A percentile compares a stretch with the other conserved stretches of the same genome.
Conservation (phyloP, 2,888 invertebrate genomes). For the Leucozona laternaria region DNA sequence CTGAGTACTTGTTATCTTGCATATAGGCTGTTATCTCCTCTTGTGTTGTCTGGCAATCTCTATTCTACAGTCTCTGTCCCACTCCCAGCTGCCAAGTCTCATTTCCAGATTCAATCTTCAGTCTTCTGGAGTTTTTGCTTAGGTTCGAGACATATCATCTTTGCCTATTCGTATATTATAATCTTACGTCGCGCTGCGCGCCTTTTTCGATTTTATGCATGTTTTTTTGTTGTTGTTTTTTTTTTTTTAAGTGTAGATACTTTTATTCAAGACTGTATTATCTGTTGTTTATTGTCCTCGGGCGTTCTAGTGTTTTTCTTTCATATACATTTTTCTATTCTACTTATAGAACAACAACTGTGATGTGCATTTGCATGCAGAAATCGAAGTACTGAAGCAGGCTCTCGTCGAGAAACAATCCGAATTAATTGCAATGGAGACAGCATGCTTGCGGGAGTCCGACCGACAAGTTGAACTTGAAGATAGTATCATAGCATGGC, state of each 20-base stretch:
- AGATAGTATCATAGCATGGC: conserved; percentile 93
- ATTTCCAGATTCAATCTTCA: conserved; percentile 41
- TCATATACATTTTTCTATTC: conserved; percentile 51
- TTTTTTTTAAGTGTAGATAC: conserved; percentile 21
- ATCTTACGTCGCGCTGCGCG: not conserved
- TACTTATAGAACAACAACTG: conserved; percentile 78
- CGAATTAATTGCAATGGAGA: conserved; percentile 94
- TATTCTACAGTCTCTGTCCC: conserved; percentile 24
- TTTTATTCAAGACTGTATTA: conserved; percentile 55
- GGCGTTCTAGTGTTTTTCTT: conserved; percentile 54
- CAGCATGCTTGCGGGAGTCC: conserved; percentile 92
- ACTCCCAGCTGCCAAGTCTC: conserved; percentile 14
- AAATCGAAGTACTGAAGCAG: conserved; percentile 94
- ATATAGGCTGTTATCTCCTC: conserved; percentile 54
- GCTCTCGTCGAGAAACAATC: conserved; percentile 91
- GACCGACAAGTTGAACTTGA: conserved; percentile 91
- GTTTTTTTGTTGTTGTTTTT: conserved; percentile 11
- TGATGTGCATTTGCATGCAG: conserved; percentile 91
- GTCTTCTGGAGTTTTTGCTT: conserved; percentile 68
- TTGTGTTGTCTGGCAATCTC: conserved; percentile 57
- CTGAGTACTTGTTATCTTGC: conserved; percentile 56
- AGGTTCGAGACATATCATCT: conserved; percentile 39
- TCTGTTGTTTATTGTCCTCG: conserved; percentile 65
- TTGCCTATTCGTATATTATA: conserved; percentile 18
- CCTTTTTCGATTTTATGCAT: conserved; percentile 42